A percentile compares a stretch with the other conserved stretches of the same genome.
These are phyloP conservation scores for Diarsia mendica DNA, from an alignment of 2,888 invertebrate species.

Conservation along the genomic window DNA sequence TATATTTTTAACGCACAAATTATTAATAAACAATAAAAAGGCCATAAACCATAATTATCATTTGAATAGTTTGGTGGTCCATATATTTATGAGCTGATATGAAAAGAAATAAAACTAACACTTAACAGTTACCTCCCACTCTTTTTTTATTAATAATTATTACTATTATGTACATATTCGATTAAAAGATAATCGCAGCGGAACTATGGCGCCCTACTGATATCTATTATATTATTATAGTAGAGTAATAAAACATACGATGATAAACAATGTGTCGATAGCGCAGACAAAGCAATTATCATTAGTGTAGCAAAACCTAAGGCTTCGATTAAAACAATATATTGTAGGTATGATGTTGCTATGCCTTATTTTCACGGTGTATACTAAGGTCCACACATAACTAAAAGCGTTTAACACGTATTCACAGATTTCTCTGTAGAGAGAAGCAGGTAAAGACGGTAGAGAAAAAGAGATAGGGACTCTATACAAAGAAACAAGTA, in stretches of 20 bases:
- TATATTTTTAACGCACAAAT: too few relatives aligned
- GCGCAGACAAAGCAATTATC: not conserved
- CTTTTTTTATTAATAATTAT: not conserved
- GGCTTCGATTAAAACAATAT: not conserved
- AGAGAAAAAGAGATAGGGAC: too few relatives aligned
- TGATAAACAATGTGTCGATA: constrained; percentile 36
- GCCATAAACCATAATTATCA: constrained; percentile 3
- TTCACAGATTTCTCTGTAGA: too few relatives aligned
- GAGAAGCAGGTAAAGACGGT: too few relatives aligned
- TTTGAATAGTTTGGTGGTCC: not conserved
- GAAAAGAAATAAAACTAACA: constrained; percentile 10
- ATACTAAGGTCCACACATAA: not conserved
- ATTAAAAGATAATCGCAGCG: constrained; percentile 41
- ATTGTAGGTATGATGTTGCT: not conserved
- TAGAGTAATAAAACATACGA: constrained; percentile 7
- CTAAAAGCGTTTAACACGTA: not conserved
- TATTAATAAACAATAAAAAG: not conserved
- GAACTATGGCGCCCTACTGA: constrained; percentile 47
- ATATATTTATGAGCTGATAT: constrained; percentile 6
- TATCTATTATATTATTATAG: constrained; percentile 14
- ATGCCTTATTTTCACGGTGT: not conserved
- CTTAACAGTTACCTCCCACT: not conserved
- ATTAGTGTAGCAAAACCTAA: not conserved
- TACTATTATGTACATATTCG: constrained; percentile 5
- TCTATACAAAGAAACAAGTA: too few relatives aligned